Evolutionary conservation across 2,797 vertebrate genomes (phyloP).

Genomic region (Hapalemur alaotrensis): DNA sequence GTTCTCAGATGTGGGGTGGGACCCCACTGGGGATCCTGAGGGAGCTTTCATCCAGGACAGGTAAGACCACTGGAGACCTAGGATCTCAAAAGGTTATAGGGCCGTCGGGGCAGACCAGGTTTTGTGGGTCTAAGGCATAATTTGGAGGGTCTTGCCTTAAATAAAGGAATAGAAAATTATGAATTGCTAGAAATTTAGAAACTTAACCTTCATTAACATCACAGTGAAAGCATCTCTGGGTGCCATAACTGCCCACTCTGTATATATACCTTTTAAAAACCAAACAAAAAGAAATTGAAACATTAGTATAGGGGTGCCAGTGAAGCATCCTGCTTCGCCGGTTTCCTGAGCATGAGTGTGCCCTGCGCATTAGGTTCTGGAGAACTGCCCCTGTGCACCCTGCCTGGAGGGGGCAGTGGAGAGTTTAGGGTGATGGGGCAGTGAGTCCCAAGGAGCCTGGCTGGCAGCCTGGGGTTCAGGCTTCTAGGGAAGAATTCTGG

Average conservation of each 20-base stretch:
- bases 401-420: not conserved
- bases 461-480: not conserved
- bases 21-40: not conserved
- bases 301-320: not conserved
- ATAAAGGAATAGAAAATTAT: not conserved
- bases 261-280: not conserved
- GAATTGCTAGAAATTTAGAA: not conserved
- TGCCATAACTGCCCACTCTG: not conserved
- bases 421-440: not conserved
- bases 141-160: not conserved
- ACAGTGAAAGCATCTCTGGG: not conserved
- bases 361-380: not conserved
- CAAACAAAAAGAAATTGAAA: slow-evolving; percentile 22
- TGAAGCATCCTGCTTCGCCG: not conserved
- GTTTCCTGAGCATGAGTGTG: not conserved
- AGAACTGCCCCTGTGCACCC: not conserved
- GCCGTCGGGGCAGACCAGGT: not conserved
- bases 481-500: not conserved
- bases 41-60: not conserved
- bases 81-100: not conserved
- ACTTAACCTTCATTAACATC: not conserved
- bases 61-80: not conserved
- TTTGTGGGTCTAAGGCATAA: not conserved
- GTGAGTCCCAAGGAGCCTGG: not conserved
- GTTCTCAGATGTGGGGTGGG: not conserved